phyloP scores from a whole-genome alignment of 2,888 invertebrate genomes.

The Rhogogaster chlorosoma region DNA sequence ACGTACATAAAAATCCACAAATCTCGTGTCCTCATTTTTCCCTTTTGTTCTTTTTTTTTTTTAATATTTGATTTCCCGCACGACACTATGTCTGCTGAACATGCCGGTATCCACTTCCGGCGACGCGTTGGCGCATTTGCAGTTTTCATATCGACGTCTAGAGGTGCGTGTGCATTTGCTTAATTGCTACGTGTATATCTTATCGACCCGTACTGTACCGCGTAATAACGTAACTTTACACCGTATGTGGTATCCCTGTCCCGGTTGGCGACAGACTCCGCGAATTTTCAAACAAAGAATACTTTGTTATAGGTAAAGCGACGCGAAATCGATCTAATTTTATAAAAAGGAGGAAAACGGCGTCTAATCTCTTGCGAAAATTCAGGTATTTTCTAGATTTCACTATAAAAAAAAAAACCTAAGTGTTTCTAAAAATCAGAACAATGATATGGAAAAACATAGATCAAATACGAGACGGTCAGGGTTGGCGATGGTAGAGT shows the following conservation, averaged over 20 bases:
- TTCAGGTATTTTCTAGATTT: not conserved
- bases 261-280: slow-evolving; percentile 11
- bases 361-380: not conserved
- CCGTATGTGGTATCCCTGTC: not conserved
- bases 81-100: not conserved
- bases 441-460: no score
- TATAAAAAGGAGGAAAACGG: not conserved
- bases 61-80: slow-evolving; percentile 1
- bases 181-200: slow-evolving; percentile 43
- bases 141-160: not conserved
- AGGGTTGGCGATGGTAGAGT: no score
- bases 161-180: slow-evolving; percentile 42
- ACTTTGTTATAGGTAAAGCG: not conserved
- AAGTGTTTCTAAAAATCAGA: no score
- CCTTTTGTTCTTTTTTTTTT: not conserved
- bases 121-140: slow-evolving; percentile 8
- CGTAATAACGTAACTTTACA: not conserved
- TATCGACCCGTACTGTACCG: slow-evolving; percentile 33
- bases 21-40: not conserved
- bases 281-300: not conserved
- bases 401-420: no score
- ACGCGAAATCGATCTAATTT: not conserved
- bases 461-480: no score
- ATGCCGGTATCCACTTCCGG: slow-evolving; percentile 29
- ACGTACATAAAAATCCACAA: not conserved